Evolutionary conservation across 2,797 vertebrate species (phyloP).

Genomic region (Lepilemur septentrionalis): DNA sequence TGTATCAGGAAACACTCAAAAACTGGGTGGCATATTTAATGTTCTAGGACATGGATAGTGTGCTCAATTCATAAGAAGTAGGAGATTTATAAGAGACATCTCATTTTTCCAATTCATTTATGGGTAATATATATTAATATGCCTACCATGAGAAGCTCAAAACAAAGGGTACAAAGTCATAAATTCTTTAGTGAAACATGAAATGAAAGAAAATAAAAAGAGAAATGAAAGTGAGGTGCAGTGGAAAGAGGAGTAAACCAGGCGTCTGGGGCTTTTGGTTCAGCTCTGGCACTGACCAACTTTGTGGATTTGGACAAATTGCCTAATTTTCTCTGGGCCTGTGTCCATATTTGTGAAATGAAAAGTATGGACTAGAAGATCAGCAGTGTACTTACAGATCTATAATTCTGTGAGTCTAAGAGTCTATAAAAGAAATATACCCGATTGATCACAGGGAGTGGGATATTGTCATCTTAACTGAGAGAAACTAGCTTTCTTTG

Average conservation of each 20-base stretch:
- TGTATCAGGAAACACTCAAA: neutral
- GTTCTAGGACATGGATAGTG: neutral
- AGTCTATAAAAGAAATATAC: neutral
- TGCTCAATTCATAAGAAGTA: constrained; percentile 14
- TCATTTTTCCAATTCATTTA: constrained; percentile 26
- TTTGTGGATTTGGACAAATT: neutral
- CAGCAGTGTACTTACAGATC: neutral
- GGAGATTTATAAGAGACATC: neutral
- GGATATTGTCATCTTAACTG: neutral
- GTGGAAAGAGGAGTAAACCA: neutral
- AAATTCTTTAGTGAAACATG: constrained; percentile 5
- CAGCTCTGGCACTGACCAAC: neutral
- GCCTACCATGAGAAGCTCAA: neutral
- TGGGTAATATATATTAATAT: neutral
- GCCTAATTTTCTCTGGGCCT: neutral
- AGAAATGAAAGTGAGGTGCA: neutral
- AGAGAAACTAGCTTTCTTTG: neutral
- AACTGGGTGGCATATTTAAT: neutral
- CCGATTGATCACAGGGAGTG: neutral
- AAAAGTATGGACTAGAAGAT: neutral
- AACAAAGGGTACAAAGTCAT: neutral
- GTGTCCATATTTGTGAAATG: constrained; percentile 8
- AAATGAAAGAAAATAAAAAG: constrained; percentile 28
- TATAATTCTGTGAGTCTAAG: neutral
- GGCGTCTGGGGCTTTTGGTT: neutral